phyloP scores from a whole-genome alignment of 2,888 invertebrate species.

The Dioctria rufipes region DNA sequence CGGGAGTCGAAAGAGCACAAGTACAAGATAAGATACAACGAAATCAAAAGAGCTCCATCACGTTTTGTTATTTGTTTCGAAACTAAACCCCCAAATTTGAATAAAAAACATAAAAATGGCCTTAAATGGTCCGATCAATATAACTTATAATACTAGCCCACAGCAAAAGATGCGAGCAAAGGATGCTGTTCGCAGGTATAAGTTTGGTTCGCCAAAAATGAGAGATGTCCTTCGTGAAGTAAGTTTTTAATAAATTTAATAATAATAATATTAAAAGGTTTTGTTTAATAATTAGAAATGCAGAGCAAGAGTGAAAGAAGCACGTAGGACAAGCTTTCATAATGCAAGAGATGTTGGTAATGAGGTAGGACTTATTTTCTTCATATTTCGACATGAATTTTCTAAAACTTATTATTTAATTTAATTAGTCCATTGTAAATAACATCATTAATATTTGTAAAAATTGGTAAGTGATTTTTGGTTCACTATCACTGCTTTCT shows the following conservation, averaged over 20 bases:
- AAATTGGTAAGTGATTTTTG: no score
- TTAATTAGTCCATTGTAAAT: no score
- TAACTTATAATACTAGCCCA: slow-evolving; percentile 64
- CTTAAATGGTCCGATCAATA: slow-evolving; percentile 59
- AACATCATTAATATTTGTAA: no score
- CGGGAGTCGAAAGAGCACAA: no score
- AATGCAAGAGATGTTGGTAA: slow-evolving; percentile 49
- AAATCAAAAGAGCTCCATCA: no score
- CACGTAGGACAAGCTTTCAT: slow-evolving; percentile 63
- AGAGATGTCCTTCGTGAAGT: slow-evolving; percentile 68
- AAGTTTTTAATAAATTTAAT: slow-evolving; percentile 22
- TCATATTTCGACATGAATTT: no score
- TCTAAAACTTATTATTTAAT: no score
- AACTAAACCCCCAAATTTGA: no score
- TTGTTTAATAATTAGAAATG: slow-evolving; percentile 65
- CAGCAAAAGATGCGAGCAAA: slow-evolving; percentile 66
- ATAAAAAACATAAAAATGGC: slow-evolving; percentile 39
- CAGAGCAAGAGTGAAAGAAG: slow-evolving; percentile 65
- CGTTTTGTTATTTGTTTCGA: no score
- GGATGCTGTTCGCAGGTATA: slow-evolving; percentile 64
- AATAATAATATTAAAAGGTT: neutral
- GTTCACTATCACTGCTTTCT: no score
- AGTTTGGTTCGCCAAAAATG: slow-evolving; percentile 66
- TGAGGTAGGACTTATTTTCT: neutral
- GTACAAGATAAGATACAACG: no score